Percentiles rank a stretch among this genome's conserved stretches.
phyloP scores from a whole-genome alignment of 1,140 invertebrate species.

The Saccostrea cuccullata region DNA sequence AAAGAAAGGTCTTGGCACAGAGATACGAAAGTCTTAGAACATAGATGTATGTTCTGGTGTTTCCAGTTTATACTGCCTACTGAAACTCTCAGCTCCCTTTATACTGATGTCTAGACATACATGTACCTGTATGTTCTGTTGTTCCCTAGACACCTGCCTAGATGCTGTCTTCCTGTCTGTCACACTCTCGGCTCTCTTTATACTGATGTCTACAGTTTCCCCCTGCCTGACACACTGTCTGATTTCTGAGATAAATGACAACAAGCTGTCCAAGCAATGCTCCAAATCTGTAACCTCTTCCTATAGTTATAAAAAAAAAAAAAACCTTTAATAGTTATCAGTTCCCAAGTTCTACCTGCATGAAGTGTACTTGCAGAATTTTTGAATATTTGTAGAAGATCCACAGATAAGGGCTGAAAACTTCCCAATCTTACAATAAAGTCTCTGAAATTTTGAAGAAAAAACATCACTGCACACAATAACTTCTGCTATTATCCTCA shows the following conservation, averaged over 20 bases:
- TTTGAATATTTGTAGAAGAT: too few species aligned
- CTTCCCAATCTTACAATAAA: too few species aligned
- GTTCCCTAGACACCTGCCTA: neutral
- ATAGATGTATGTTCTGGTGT: too few species aligned
- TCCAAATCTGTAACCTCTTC: constrained; percentile 53
- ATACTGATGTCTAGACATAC: neutral
- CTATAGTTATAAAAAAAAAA: neutral
- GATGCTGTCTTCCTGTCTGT: neutral
- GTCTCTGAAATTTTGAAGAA: too few species aligned
- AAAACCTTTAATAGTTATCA: neutral
- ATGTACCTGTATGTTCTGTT: neutral
- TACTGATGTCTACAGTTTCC: neutral
- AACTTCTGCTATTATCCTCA: too few species aligned
- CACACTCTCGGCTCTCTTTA: neutral
- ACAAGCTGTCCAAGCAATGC: constrained; percentile 55
- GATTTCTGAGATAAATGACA: constrained; percentile 62
- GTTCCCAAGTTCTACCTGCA: too few species aligned
- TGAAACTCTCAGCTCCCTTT: neutral
- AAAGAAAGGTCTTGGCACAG: too few species aligned
- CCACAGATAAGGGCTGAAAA: too few species aligned
- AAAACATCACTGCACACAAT: too few species aligned
- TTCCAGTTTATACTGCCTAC: too few species aligned
- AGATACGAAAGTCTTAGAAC: too few species aligned
- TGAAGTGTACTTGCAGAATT: too few species aligned
- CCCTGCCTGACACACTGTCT: constrained; percentile 55